phyloP scores from a whole-genome alignment of 2,888 invertebrate species.

The Agrenia bidenticulata region DNA sequence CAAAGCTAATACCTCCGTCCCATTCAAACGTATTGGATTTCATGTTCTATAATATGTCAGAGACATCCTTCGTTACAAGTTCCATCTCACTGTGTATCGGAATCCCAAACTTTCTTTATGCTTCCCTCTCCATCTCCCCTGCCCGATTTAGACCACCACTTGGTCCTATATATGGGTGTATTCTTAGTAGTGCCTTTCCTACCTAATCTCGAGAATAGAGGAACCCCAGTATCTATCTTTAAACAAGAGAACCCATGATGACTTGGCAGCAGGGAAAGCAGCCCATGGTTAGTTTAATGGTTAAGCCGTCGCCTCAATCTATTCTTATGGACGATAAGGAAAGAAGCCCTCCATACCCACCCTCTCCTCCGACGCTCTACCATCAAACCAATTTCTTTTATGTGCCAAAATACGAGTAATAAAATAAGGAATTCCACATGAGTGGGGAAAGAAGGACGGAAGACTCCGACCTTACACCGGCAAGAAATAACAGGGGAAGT shows the following conservation, averaged over 20 bases:
- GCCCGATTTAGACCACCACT: no score
- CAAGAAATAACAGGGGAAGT: constrained; percentile 9
- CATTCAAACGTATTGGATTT: neutral
- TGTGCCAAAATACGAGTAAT: constrained; percentile 53
- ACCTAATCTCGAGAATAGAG: neutral
- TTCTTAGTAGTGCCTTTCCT: no score
- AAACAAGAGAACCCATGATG: constrained; percentile 14
- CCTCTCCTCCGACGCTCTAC: neutral
- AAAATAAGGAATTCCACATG: constrained; percentile 53
- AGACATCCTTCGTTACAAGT: no score
- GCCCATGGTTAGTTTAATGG: constrained; percentile 3
- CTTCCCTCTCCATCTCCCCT: no score
- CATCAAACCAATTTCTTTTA: constrained; percentile 47
- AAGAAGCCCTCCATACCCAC: constrained; percentile 2
- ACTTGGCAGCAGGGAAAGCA: neutral
- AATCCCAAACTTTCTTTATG: no score
- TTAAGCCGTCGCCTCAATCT: constrained; percentile 15
- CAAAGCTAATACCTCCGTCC: neutral
- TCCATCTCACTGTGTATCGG: no score
- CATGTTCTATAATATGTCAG: neutral
- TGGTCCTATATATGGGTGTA: no score
- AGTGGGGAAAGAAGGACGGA: constrained; percentile 31
- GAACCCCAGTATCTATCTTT: constrained; percentile 16
- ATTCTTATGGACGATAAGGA: constrained; percentile 17
- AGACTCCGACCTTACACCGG: neutral